Evolutionary conservation across 1,140 invertebrate species (phyloP).

Genomic region (Pseudomyrmex dendroicus): DNA sequence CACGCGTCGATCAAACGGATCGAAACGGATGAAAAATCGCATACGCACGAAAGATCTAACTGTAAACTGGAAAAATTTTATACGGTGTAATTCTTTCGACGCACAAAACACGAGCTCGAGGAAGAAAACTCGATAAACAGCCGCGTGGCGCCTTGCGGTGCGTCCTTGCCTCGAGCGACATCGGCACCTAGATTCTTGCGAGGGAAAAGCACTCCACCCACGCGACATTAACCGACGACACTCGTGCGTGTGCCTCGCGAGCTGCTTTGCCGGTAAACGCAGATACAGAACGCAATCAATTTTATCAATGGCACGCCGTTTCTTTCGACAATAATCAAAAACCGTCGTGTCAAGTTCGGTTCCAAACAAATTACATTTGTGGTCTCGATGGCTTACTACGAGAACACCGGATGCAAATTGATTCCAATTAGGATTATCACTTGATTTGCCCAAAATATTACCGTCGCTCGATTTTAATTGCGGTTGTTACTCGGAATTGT

Average conservation of each 20-base stretch:
- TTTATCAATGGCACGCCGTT: background rate
- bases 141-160: slow-evolving; percentile 48
- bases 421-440: background rate
- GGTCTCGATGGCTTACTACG: background rate
- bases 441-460: no score
- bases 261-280: slow-evolving; percentile 18
- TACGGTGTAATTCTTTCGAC: slow-evolving; percentile 13
- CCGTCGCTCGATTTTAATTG: no score
- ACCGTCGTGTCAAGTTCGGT: no score
- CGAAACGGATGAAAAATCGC: no score
- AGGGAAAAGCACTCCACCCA: slow-evolving; percentile 38
- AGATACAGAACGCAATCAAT: slow-evolving; percentile 25
- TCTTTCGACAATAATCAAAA: background rate
- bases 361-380: no score
- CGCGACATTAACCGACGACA: slow-evolving; percentile 35
- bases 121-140: slow-evolving; percentile 58
- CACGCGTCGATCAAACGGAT: no score
- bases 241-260: background rate
- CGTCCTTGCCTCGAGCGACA: slow-evolving; percentile 48
- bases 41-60: no score
- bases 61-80: slow-evolving; percentile 28
- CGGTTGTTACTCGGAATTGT: no score
- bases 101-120: slow-evolving; percentile 16
- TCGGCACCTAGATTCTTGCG: slow-evolving; percentile 30
- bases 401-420: background rate